Evolutionary conservation across 2,113 vertebrate genomes (phyloP).

Genomic region (Esox niger): DNA sequence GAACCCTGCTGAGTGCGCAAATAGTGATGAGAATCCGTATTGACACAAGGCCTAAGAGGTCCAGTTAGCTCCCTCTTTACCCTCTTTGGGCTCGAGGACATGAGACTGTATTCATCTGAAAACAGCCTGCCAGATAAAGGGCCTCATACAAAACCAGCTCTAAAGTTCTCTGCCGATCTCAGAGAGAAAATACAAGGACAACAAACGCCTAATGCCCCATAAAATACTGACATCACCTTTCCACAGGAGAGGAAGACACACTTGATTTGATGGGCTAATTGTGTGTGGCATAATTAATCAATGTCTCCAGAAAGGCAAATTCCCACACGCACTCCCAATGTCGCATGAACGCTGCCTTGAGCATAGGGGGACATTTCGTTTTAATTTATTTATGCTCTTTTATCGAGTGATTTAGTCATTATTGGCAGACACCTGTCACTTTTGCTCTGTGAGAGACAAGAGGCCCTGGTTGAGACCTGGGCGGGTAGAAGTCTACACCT

Average conservation of each 20-base stretch:
- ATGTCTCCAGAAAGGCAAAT: constrained; percentile 68
- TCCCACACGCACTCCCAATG: constrained; percentile 53
- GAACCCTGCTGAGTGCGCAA: constrained; percentile 56
- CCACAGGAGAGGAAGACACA: constrained; percentile 72
- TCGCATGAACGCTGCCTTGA: constrained; percentile 49
- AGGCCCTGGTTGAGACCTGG: constrained; percentile 8
- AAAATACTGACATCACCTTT: constrained; percentile 74
- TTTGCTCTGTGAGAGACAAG: constrained; percentile 4
- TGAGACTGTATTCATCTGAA: constrained; percentile 49
- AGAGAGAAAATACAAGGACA: constrained; percentile 58
- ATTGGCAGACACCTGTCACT: constrained; percentile 43
- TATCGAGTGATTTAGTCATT: constrained; percentile 51
- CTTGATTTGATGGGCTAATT: constrained; percentile 77
- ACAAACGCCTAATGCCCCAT: constrained; percentile 67
- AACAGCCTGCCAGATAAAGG: constrained; percentile 31
- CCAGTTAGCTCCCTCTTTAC: constrained; percentile 57
- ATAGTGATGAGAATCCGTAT: constrained; percentile 66
- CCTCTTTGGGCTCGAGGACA: constrained; percentile 34
- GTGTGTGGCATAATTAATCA: constrained; percentile 78
- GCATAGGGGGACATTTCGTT: constrained; percentile 57
- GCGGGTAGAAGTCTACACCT: neutral
- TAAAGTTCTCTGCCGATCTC: constrained; percentile 45
- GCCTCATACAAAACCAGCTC: constrained; percentile 24
- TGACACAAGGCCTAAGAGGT: constrained; percentile 65
- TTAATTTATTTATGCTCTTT: constrained; percentile 58